phyloP scores from a whole-genome alignment of 1,140 invertebrate genomes.

The Triops longicaudatus region DNA sequence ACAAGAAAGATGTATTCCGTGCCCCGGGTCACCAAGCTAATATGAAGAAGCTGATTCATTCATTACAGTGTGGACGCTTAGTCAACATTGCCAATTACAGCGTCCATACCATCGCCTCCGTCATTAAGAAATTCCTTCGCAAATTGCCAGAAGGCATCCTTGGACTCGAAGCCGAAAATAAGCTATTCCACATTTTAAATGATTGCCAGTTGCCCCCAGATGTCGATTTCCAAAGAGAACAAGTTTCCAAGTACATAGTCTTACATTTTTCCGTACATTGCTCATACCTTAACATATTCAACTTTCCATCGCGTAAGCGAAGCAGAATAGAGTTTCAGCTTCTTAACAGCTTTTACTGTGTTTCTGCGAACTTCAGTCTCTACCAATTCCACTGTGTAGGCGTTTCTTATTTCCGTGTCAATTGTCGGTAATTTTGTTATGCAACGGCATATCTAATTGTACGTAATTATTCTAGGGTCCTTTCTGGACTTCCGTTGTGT shows the following conservation, averaged over 20 bases:
- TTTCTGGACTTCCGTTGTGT: constrained; percentile 74
- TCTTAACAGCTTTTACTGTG: too few species aligned
- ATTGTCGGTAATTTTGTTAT: too few species aligned
- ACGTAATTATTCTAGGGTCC: constrained; percentile 53
- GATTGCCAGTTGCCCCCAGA: neutral
- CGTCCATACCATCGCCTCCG: constrained; percentile 96
- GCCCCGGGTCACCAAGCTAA: constrained; percentile 89
- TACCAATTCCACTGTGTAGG: too few species aligned
- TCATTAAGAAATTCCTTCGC: constrained; percentile 94
- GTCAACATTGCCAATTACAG: constrained; percentile 98
- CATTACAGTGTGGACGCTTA: constrained; percentile 82
- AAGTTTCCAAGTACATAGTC: neutral
- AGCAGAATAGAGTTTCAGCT: too few species aligned
- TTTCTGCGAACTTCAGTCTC: too few species aligned
- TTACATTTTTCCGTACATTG: too few species aligned
- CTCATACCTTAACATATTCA: too few species aligned
- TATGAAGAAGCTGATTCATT: constrained; percentile 93
- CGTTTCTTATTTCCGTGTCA: too few species aligned
- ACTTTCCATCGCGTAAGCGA: too few species aligned
- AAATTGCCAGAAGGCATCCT: constrained; percentile 96
- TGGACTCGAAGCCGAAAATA: constrained; percentile 75
- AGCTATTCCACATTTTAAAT: constrained; percentile 64
- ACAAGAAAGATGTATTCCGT: constrained; percentile 85
- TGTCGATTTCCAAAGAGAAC: neutral
- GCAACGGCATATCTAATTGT: too few species aligned